Evolutionary conservation across 2,797 vertebrate species (phyloP), one percentile per base, ranked within the genome.

Genomic region (Alectoris magna): DNA sequence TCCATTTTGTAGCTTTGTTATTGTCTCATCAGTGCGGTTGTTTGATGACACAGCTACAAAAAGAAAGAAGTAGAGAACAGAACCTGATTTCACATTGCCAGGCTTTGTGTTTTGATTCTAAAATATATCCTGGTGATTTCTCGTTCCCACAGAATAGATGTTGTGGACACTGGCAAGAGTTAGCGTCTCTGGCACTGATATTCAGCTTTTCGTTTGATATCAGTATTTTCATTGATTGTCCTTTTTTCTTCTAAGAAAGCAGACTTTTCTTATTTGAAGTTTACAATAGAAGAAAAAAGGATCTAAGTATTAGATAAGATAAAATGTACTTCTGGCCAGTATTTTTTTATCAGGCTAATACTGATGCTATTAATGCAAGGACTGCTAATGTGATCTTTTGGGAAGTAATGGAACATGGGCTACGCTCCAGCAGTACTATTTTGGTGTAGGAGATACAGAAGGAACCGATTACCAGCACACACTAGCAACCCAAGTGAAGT

Each of bases 201-300:
- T 78, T 15, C 39, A 68, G 58, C 59, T 58, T 76, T 86, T 46
- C 31, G 64, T 77, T 69, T 63, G 48, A 56, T 21, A 46, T 69
- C 16, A 55, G 9, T 46, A 44, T 55, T 89, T 79, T 82, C 76
- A 60, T 16, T 67, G 16, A 14, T 64, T 76, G 15, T 91, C 6
- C 91, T 95, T 83, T 83, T 91, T 34, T 89, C 14, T 75, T 43
- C 19, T 60, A 60, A 75, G 80, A 44, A 92, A 76, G 31, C 18
- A 91, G 48, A 11, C 15, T 63, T 51, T 8, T 91, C 27, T 73
- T 62, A 66, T 82, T 34, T 66, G 21, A 84, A 68, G 53, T 79
- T 46, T 76, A 46, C 23, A 72, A 24, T 36, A 31, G 34, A 83
- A 48, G 21, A 58, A 63, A 84, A 77, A 21, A 85, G 14, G 82